These are phyloP conservation scores for Pseudoatta argentina DNA, from an alignment of 1,140 invertebrate genomes.

Conservation along the genomic window DNA sequence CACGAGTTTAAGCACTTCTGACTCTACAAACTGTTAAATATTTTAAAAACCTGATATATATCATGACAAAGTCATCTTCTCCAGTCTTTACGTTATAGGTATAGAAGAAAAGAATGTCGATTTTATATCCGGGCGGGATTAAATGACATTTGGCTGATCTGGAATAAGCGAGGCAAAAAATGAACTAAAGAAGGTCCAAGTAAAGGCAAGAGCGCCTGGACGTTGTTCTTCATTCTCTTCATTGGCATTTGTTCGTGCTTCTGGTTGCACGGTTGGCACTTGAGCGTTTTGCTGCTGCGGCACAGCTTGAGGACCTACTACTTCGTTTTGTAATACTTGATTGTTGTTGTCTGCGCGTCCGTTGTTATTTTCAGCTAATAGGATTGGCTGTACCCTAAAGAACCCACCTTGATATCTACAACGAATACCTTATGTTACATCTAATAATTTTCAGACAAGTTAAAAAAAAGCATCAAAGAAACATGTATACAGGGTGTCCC, in stretches of 20 bases:
- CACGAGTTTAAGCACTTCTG: constrained; percentile 24
- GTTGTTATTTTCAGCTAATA: constrained; percentile 87
- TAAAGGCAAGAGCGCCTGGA: constrained; percentile 89
- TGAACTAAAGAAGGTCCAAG: constrained; percentile 91
- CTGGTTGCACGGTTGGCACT: constrained; percentile 72
- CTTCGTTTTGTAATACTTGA: constrained; percentile 77
- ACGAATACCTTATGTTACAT: constrained; percentile 63
- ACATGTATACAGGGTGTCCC: no score
- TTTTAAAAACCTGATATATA: constrained; percentile 16
- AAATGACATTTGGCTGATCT: constrained; percentile 89
- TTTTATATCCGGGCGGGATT: constrained; percentile 74
- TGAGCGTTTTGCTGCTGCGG: constrained; percentile 72
- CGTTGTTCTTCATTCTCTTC: constrained; percentile 85
- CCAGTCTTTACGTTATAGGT: constrained; percentile 31
- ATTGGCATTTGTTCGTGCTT: constrained; percentile 80
- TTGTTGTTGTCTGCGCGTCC: constrained; percentile 84
- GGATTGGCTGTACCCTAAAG: constrained; percentile 87
- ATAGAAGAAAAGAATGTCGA: constrained; percentile 46
- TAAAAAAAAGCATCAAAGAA: not conserved
- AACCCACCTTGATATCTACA: constrained; percentile 90
- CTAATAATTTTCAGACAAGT: not conserved
- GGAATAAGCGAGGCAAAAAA: constrained; percentile 93
- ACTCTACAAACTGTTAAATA: constrained; percentile 38
- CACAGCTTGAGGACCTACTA: constrained; percentile 61
- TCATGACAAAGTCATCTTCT: constrained; percentile 32